Conservation (phyloP, 2,113 vertebrate species). For the Onychostruthus taczanowskii region DNA sequence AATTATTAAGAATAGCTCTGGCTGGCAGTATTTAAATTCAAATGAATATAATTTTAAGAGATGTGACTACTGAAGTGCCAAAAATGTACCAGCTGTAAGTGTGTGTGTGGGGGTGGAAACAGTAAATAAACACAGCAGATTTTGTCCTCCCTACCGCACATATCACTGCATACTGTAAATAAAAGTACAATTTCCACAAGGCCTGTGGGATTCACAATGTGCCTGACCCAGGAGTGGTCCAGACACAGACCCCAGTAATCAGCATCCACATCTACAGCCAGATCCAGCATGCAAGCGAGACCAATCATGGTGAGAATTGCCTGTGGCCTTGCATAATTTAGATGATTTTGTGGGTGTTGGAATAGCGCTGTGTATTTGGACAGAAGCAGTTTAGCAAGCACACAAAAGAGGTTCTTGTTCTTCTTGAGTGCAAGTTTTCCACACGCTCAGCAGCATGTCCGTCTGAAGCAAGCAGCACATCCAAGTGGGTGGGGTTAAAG, state of each 20-base stretch:
- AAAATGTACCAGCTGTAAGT: neutral
- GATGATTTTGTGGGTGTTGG: neutral
- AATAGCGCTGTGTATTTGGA: neutral
- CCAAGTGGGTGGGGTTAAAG: neutral
- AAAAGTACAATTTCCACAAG: neutral
- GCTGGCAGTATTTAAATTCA: neutral
- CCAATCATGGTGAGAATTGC: neutral
- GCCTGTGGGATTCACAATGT: neutral
- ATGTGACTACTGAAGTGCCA: neutral
- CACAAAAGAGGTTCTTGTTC: neutral
- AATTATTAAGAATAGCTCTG: neutral
- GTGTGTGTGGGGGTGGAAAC: neutral
- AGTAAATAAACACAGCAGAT: neutral
- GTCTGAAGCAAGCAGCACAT: neutral
- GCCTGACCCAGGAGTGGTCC: neutral
- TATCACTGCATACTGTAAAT: neutral
- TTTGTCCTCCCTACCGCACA: neutral
- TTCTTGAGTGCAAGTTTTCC: neutral
- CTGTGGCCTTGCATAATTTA: neutral
- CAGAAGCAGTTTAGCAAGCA: neutral
- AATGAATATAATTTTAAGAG: neutral
- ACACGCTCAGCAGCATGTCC: fast-evolving
- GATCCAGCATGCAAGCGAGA: fast-evolving
- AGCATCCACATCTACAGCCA: neutral
- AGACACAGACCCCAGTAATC: fast-evolving